phyloP scores from a whole-genome alignment of 92 coral and sea anemone species.

The Porites lobata region DNA sequence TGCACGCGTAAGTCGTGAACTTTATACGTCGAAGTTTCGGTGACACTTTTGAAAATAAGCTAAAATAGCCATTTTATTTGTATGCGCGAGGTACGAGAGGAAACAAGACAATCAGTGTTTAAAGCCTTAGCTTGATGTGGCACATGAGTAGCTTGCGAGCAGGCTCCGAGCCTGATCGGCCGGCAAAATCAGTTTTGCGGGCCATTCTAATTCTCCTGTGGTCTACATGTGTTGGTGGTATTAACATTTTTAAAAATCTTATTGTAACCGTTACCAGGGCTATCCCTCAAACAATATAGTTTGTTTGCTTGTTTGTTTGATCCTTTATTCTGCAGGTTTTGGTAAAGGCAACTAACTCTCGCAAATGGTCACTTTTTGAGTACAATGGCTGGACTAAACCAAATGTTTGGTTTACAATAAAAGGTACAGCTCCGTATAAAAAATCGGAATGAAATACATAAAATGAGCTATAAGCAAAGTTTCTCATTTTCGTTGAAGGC shows the following conservation, averaged over 20 bases:
- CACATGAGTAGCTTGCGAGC: too few species aligned
- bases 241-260: too few species aligned
- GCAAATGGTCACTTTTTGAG: slow-evolving; percentile 64
- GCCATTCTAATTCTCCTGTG: too few species aligned
- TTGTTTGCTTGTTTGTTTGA: neutral
- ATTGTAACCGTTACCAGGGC: too few species aligned
- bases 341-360: slow-evolving; percentile 38
- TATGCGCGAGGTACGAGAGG: neutral
- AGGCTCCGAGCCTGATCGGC: too few species aligned
- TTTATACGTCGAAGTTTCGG: neutral
- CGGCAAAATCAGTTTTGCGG: too few species aligned
- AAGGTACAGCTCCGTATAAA: slow-evolving; percentile 33
- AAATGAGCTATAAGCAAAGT: too few species aligned
- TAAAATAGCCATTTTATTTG: neutral
- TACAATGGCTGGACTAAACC: slow-evolving; percentile 73
- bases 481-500: too few species aligned
- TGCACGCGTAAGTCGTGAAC: slow-evolving; percentile 51
- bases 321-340: slow-evolving; percentile 35
- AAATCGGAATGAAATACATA: neutral
- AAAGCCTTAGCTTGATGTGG: too few species aligned
- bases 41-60: neutral
- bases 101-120: too few species aligned
- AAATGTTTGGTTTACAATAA: slow-evolving; percentile 57
- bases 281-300: too few species aligned
- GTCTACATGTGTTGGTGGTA: too few species aligned